Evolutionary conservation across 2,797 vertebrate genomes (phyloP).

Genomic region (Leptodactylus fallax): DNA sequence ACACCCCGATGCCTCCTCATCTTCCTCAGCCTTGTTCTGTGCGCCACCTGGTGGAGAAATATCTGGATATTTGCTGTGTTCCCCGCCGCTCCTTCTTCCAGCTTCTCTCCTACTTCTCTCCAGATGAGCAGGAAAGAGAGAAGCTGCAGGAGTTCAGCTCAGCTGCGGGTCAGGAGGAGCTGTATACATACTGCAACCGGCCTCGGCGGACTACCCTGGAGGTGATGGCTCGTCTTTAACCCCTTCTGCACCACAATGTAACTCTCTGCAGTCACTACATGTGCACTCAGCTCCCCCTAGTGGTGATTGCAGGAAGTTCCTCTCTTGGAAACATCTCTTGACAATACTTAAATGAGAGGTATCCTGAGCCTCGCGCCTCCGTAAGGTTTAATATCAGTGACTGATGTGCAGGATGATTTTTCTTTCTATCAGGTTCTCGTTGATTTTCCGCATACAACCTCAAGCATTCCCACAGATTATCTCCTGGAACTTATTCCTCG

Average conservation of each 20-base stretch:
- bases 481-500: conserved; percentile 90
- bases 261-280: neutral
- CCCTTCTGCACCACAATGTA: neutral
- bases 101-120: conserved; percentile 81
- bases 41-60: conserved; percentile 79
- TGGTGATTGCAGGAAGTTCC: neutral
- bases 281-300: neutral
- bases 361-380: neutral
- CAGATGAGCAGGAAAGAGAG: conserved; percentile 81
- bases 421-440: conserved; percentile 78
- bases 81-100: conserved; percentile 94
- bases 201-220: conserved; percentile 88
- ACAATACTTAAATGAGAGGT: neutral
- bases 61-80: conserved; percentile 86
- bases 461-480: conserved; percentile 79
- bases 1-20: conserved; percentile 70
- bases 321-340: no score
- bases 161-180: conserved; percentile 85
- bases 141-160: conserved; percentile 91
- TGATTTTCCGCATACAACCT: conserved; percentile 88
- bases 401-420: neutral
- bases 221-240: conserved; percentile 71
- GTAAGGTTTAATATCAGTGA: neutral
- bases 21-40: conserved; percentile 86
- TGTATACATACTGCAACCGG: conserved; percentile 86